Base-by-base conservation (phyloP, 2,888 invertebrate genomes). In the Cerceris rybyensis region DNA sequence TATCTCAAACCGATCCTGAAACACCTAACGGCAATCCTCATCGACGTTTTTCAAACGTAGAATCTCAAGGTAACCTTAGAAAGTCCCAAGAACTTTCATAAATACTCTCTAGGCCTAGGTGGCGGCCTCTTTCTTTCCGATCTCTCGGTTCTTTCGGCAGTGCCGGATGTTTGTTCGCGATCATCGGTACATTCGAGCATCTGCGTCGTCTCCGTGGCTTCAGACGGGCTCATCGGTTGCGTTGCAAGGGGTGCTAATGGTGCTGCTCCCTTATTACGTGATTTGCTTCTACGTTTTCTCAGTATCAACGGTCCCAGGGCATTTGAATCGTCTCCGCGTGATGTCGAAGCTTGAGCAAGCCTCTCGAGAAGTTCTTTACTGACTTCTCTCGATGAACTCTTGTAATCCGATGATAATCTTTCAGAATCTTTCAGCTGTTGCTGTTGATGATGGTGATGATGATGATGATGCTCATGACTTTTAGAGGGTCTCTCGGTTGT, bases 281-380 rank as follows among this genome's bases (percentile, higher is more conserved):
- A 94, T 93, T 95, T 95, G 88, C 95, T 94, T 81, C 95, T 93
- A 82, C 95, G 93, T 89, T 95, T 95, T 78, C 93, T 87, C n/a
- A 93, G 86, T 49, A 93, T 91, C 14, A 93, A 86, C 41, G 93
- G 92, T 8, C 93, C 93, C 52, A 92, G 82, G 8, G 89, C 87
- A 8, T 80, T 73, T 8, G 85, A 76, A 49, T 89, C 90, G 46
- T 90, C 89, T 41, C 75, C 80, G 14, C 90, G 75, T 7, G 91
- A 88, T 6, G 90, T 89, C 8, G 91, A 89, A 5, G 88, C 90
- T 74, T 91, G 92, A 2, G 89, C 83, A 41, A 92, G 83, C 41
- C 92, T 86, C 70, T 92, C 92, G 13, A 92, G 67, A 1, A 92
- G 83, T 69, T 92, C 92, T 69, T 91, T 91, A 80, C 85, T 89